phyloP scores from a whole-genome alignment of 2,888 invertebrate species.

The Lissocephala sabroskyi region DNA sequence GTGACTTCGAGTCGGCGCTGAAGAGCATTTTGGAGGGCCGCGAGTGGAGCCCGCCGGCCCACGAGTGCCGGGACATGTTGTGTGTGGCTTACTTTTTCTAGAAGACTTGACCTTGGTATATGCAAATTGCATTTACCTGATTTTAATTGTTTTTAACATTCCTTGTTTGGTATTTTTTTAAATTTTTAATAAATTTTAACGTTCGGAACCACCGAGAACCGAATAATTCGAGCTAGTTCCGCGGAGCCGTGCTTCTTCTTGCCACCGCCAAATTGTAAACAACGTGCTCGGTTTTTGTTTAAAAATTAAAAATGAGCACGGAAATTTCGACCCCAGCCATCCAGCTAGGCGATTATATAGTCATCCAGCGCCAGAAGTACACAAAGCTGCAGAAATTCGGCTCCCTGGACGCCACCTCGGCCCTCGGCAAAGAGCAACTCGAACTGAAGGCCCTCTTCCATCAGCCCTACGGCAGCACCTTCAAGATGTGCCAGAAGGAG shows the following conservation, averaged over 20 bases:
- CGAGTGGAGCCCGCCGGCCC: too few species aligned
- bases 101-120: too few species aligned
- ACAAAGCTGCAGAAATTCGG: conserved; percentile 84
- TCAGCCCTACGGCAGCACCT: conserved; percentile 82
- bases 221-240: not conserved
- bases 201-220: too few species aligned
- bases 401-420: conserved; percentile 77
- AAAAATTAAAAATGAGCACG: not conserved
- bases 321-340: conserved; percentile 69
- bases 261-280: conserved; percentile 11
- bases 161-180: not conserved
- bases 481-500: conserved; percentile 80
- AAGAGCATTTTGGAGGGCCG: conserved; percentile 28
- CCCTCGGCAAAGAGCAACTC: conserved; percentile 80
- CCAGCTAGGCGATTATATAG: conserved; percentile 80
- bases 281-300: conserved; percentile 3
- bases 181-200: not conserved
- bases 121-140: too few species aligned
- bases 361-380: conserved; percentile 85
- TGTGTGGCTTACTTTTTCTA: conserved; percentile 37
- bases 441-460: conserved; percentile 80
- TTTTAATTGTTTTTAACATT: not conserved
- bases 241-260: not conserved
- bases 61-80: conserved; percentile 20
- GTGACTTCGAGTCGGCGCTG: conserved; percentile 44